Conservation (phyloP, 2,113 vertebrate genomes). For the Spea bombifrons region DNA sequence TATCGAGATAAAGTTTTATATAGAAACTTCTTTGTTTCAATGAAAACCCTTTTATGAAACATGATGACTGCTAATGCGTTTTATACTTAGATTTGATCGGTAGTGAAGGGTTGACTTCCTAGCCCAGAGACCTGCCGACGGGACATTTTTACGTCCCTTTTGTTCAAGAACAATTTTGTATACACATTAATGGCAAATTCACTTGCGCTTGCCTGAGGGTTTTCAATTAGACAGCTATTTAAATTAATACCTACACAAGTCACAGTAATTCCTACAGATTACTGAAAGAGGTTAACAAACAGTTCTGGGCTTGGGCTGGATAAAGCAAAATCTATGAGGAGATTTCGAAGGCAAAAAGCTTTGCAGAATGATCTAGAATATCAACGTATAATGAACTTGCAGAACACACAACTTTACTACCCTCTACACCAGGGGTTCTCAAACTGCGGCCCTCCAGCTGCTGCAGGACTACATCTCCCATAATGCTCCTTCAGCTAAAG, state of each 20-base stretch:
- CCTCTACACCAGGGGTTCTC: too few species aligned
- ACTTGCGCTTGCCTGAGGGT: conserved; percentile 17
- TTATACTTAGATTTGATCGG: conserved; percentile 10
- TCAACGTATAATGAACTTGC: not conserved
- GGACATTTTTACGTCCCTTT: conserved; percentile 19
- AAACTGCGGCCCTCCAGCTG: too few species aligned
- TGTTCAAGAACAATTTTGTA: conserved; percentile 18
- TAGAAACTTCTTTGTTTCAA: not conserved
- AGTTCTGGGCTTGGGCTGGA: not conserved
- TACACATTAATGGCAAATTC: conserved; percentile 11
- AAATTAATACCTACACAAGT: conserved; percentile 46
- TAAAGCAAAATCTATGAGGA: not conserved
- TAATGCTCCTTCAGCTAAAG: too few species aligned
- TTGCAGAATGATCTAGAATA: not conserved
- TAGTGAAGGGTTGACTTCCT: conserved; percentile 19
- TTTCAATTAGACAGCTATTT: conserved; percentile 42
- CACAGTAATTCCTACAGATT: conserved; percentile 20
- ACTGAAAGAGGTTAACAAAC: not conserved
- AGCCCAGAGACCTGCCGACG: conserved; percentile 15
- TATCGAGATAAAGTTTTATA: not conserved
- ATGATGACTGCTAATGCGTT: not conserved
- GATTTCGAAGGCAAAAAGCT: not conserved
- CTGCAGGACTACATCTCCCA: too few species aligned
- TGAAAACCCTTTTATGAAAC: not conserved
- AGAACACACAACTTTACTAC: not conserved